These are phyloP conservation scores for Drosophila paramelanica DNA, from an alignment of 2,888 invertebrate genomes.

Conservation along the genomic window DNA sequence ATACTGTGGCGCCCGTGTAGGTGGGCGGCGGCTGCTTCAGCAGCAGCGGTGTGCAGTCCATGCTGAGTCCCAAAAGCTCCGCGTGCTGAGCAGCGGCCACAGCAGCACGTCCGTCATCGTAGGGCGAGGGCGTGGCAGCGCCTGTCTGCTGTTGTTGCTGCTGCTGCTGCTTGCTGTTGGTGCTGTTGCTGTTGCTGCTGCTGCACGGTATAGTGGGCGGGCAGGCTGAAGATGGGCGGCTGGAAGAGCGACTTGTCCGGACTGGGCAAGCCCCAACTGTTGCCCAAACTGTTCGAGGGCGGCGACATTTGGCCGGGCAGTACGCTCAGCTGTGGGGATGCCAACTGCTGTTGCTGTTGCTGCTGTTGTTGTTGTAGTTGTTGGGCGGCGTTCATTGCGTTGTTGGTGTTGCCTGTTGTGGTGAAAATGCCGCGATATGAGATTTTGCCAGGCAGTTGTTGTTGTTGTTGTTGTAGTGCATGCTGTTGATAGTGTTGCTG, in stretches of 20 bases:
- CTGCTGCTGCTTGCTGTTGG: constrained; percentile 68
- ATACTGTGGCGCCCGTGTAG: constrained; percentile 86
- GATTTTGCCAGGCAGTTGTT: constrained; percentile 86
- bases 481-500: constrained; percentile 81
- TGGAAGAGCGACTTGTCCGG: constrained; percentile 88
- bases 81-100: constrained; percentile 85
- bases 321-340: constrained; percentile 84
- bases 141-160: constrained; percentile 83
- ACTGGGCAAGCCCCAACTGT: constrained; percentile 90
- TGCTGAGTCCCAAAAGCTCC: constrained; percentile 87
- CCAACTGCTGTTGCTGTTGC: constrained; percentile 79
- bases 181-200: constrained; percentile 83
- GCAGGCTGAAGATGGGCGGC: constrained; percentile 88
- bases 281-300: constrained; percentile 87
- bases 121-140: constrained; percentile 84
- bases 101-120: constrained; percentile 83
- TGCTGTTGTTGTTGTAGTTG: constrained; percentile 70
- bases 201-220: constrained; percentile 85
- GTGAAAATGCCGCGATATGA: constrained; percentile 91
- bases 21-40: constrained; percentile 88
- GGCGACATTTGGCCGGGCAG: constrained; percentile 86
- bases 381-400: constrained; percentile 66
- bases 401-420: constrained; percentile 87
- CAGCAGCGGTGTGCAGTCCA: constrained; percentile 87
- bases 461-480: constrained; percentile 77